These are phyloP conservation scores for Lophura nycthemera DNA, from an alignment of 2,113 vertebrate species.

Conservation along the genomic window DNA sequence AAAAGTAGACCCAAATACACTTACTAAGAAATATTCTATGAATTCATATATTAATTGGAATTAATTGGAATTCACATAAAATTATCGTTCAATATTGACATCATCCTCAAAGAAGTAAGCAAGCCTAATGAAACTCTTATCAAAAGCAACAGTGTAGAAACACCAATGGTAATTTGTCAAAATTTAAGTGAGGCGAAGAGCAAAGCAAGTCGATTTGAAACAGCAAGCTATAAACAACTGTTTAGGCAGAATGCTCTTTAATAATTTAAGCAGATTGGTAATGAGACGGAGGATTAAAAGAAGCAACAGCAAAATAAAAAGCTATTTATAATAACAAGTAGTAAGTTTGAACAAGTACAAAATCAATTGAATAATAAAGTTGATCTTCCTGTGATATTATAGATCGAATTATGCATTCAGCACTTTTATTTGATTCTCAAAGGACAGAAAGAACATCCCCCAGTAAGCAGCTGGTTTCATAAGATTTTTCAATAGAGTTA, in stretches of 20 bases:
- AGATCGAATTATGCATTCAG: neutral
- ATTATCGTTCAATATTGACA: neutral
- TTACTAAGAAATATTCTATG: neutral
- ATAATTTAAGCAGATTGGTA: slow-evolving; percentile 41
- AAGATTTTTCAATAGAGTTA: neutral
- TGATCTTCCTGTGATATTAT: neutral
- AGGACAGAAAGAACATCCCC: neutral
- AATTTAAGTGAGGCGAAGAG: slow-evolving; percentile 15
- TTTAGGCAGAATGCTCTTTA: slow-evolving; percentile 22
- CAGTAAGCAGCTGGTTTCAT: neutral
- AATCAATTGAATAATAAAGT: slow-evolving; percentile 23
- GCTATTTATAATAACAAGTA: slow-evolving; percentile 34
- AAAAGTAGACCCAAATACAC: neutral
- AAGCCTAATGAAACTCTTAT: neutral
- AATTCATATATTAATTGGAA: neutral
- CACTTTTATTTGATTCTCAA: neutral
- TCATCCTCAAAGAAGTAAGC: neutral
- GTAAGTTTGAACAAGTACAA: neutral
- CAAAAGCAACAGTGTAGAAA: slow-evolving; percentile 8
- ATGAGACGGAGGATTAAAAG: slow-evolving; percentile 44
- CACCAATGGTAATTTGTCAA: neutral
- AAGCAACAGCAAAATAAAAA: slow-evolving; percentile 43
- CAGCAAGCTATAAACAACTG: slow-evolving; percentile 21
- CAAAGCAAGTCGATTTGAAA: neutral
- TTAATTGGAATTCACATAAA: neutral